Evolutionary conservation across 2,797 vertebrate species (phyloP).

Genomic region (Microchirus variegatus): DNA sequence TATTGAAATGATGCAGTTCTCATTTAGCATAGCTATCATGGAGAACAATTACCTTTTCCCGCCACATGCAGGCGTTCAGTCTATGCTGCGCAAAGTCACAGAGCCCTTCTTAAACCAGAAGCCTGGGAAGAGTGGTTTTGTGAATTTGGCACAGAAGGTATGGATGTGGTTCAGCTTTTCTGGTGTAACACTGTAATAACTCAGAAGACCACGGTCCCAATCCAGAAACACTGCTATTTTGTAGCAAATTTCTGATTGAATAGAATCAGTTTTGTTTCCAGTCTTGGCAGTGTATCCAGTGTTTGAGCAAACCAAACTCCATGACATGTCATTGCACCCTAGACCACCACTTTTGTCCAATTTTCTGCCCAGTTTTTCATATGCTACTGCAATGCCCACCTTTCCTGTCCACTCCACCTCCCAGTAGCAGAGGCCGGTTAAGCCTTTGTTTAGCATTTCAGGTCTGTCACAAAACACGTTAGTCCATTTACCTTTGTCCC

Average conservation of each 20-base stretch:
- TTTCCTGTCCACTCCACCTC: conserved; percentile 42
- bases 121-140: conserved; percentile 24
- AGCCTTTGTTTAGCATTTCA: conserved; percentile 11
- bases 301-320: conserved; percentile 6
- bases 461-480: conserved; percentile 35
- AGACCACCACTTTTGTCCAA: conserved; percentile 20
- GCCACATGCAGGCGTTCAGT: conserved; percentile 1
- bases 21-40: background rate
- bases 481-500: conserved; percentile 11
- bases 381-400: conserved; percentile 29
- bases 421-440: conserved; percentile 46
- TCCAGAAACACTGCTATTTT: conserved; percentile 53
- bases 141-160: conserved; percentile 40
- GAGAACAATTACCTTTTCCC: background rate
- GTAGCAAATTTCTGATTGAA: fast-evolving
- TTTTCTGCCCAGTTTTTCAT: background rate
- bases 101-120: conserved; percentile 53
- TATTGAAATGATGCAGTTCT: background rate
- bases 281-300: background rate
- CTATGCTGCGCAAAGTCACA: conserved; percentile 39
- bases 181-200: conserved; percentile 36
- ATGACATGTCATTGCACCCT: conserved; percentile 43
- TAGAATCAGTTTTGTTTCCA: fast-evolving
- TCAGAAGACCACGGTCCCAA: conserved; percentile 41
- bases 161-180: conserved; percentile 31